A percentile compares a stretch with the other conserved stretches of the same genome.
Conservation (phyloP, 2,888 invertebrate species). For the Dione juno region DNA sequence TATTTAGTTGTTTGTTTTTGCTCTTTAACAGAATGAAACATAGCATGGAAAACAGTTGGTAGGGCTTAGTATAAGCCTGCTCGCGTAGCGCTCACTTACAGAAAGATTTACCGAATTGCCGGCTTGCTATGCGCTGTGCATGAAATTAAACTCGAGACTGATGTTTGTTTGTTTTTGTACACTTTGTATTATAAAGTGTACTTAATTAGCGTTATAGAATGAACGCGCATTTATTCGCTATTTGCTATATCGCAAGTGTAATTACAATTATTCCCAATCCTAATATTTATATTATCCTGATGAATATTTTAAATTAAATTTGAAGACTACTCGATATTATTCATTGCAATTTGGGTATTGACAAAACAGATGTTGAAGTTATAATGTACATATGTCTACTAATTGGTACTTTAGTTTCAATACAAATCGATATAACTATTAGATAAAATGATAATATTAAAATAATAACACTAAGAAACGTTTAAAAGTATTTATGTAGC, state of each 20-base stretch:
- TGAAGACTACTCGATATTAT: not conserved
- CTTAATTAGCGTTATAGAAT: not conserved
- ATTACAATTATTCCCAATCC: not conserved
- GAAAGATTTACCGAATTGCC: conserved; percentile 51
- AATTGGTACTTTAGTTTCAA: too few species aligned
- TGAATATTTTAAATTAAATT: conserved; percentile 21
- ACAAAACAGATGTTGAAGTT: not conserved
- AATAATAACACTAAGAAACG: too few species aligned
- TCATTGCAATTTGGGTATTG: not conserved
- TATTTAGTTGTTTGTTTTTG: conserved; percentile 30
- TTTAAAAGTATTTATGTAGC: too few species aligned
- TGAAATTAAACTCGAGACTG: conserved; percentile 21
- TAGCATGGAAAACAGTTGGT: conserved; percentile 49
- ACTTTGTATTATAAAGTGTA: not conserved
- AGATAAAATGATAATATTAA: too few species aligned
- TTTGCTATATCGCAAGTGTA: not conserved
- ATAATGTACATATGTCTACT: too few species aligned
- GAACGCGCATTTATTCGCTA: not conserved
- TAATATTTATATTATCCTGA: conserved; percentile 11
- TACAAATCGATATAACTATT: too few species aligned
- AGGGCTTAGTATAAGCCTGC: conserved; percentile 49
- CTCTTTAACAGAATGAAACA: conserved; percentile 43
- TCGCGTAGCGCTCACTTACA: conserved; percentile 48
- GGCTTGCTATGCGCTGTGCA: conserved; percentile 26
- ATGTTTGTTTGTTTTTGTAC: conserved; percentile 15